Percentiles rank a stretch among this genome's conserved stretches.
Conservation (phyloP, 1,140 invertebrate genomes). For the Vanessa atalanta region DNA sequence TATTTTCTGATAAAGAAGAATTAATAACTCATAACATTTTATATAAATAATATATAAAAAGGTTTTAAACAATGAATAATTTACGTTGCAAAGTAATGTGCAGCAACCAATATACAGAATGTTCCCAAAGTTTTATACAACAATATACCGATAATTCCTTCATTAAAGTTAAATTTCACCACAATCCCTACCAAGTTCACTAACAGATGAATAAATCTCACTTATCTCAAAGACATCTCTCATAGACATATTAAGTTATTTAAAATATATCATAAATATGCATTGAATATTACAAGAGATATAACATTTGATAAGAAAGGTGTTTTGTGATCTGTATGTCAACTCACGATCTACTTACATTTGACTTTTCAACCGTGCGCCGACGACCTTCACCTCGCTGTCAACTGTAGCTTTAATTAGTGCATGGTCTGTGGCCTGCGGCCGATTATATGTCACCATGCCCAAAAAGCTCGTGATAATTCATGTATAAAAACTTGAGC, state of each 20-base stretch:
- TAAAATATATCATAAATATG: neutral
- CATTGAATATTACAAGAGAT: neutral
- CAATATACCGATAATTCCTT: too few relatives aligned
- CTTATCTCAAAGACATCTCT: neutral
- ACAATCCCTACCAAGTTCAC: too few relatives aligned
- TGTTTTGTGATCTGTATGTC: constrained; percentile 5
- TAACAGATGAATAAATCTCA: too few relatives aligned
- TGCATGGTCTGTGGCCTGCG: constrained; percentile 33
- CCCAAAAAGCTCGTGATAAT: constrained; percentile 39
- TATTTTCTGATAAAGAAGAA: too few relatives aligned
- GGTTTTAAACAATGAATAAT: too few relatives aligned
- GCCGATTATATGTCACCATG: constrained; percentile 43
- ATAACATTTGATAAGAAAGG: neutral
- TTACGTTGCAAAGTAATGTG: too few relatives aligned
- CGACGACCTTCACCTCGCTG: constrained; percentile 51
- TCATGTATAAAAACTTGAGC: constrained; percentile 53
- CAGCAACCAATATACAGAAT: too few relatives aligned
- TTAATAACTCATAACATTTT: too few relatives aligned
- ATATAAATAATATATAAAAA: too few relatives aligned
- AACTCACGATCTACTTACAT: constrained; percentile 28
- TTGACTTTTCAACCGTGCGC: constrained; percentile 21
- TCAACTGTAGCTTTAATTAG: constrained; percentile 48
- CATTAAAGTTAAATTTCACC: too few relatives aligned
- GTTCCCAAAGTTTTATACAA: too few relatives aligned
- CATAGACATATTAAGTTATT: neutral